Conservation (phyloP, 2,888 invertebrate genomes). For the Autographa gamma region DNA sequence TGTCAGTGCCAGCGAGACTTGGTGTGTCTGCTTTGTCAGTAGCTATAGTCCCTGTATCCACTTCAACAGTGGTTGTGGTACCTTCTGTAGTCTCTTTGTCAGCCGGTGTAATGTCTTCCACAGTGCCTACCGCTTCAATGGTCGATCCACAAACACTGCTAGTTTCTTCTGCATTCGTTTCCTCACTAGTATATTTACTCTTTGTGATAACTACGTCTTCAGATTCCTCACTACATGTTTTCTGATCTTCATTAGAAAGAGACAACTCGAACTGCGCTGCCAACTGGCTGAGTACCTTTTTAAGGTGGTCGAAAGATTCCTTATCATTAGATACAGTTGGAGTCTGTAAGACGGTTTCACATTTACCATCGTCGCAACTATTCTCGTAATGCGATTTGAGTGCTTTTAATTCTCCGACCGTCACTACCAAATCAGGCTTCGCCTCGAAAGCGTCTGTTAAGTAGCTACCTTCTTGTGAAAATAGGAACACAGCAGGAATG, state of each 20-base stretch:
- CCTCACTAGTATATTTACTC: conserved; percentile 60
- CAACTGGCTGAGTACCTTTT: conserved; percentile 81
- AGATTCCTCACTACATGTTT: conserved; percentile 53
- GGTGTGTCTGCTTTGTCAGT: neutral
- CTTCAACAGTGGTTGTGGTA: conserved; percentile 15
- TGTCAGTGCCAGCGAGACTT: too few species aligned
- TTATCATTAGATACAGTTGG: conserved; percentile 64
- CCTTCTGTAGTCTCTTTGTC: conserved; percentile 31
- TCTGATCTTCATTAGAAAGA: conserved; percentile 69
- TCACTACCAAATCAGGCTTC: conserved; percentile 88
- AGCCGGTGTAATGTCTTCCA: conserved; percentile 20
- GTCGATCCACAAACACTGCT: conserved; percentile 35
- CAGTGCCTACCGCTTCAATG: conserved; percentile 23
- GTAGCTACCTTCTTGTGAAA: conserved; percentile 92
- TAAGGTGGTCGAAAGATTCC: conserved; percentile 80
- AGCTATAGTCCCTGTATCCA: conserved; percentile 31
- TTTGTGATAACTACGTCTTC: conserved; percentile 57
- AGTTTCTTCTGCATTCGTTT: conserved; percentile 35
- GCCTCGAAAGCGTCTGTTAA: conserved; percentile 89
- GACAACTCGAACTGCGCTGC: conserved; percentile 81
- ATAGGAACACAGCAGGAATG: conserved; percentile 97
- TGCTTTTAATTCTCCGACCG: conserved; percentile 84
- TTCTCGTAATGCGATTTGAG: conserved; percentile 71
- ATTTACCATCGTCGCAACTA: conserved; percentile 68
- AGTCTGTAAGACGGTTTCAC: conserved; percentile 66